Base-by-base conservation (phyloP, 2,888 invertebrate genomes). In the Cerceris ruficornis region DNA sequence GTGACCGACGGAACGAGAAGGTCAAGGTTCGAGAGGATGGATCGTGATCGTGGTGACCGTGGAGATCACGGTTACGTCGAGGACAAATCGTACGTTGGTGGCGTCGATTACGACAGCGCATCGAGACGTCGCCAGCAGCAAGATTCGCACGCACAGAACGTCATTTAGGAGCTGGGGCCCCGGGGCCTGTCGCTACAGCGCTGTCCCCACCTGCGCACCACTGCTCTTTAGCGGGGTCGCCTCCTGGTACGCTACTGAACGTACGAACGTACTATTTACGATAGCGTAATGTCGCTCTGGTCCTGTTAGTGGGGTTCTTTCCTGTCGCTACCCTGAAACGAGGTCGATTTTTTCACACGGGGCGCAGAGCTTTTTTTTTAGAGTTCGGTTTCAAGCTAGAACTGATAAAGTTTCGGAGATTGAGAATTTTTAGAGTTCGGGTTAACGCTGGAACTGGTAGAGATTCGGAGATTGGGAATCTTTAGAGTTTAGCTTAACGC, bases 101-200 rank as follows among this genome's bases (percentile, higher is more conserved):
- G 93, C 87, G 91, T 87, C 75, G 94, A 94, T 87, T 94, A 93
- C 76, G 92, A 95, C 92, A 94, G 94, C 80, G 94, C 95, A 55
- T 95, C 95, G 87, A 94, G 96, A 78, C 94, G 90, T 77, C 90
- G 90, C 75, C 91, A 90, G 82, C 91, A 89, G 80, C 91, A 92
- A 83, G 92, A 92, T 81, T 88, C 92, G 81, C 91, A 96, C 90
- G 95, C 95, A 87, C 94, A 95, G 88, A 96, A 96, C 93, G 96
- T 95, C 92, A 96, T 96, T 93, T 96, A 95, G 95, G 94, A 93
- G 90, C 90, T 90, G 92, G 92, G 91, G 91, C 91, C 93, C 91
- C 91, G 91, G 92, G 91, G 92, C 89, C 92, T 92, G 90, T 92
- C 91, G 89, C 88, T 91, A 84, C 90, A 89, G 87, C 91, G 92